Evolutionary conservation across 2,113 vertebrate genomes (phyloP).

Genomic region (Asarcornis scutulata): DNA sequence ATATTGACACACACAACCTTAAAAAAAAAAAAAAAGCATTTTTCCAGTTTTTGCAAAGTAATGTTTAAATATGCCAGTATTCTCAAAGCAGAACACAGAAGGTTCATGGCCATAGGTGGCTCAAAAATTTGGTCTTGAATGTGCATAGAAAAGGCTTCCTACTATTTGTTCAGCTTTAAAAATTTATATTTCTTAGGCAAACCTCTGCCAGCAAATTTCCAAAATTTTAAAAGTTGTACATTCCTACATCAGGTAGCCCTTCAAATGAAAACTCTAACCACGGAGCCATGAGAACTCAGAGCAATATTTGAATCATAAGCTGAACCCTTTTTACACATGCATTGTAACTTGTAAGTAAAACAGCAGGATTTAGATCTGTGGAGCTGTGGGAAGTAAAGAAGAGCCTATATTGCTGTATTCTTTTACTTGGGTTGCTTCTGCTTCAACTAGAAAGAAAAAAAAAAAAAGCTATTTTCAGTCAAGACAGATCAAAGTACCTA

Average conservation of each 20-base stretch:
- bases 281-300: neutral
- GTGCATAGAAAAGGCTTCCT: neutral
- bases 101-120: neutral
- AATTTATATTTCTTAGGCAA: neutral
- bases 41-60: neutral
- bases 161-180: neutral
- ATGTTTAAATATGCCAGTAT: accelerated
- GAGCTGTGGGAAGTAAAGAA: neutral
- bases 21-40: neutral
- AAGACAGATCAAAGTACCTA: neutral
- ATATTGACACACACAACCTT: neutral
- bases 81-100: neutral
- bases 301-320: neutral
- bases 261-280: neutral
- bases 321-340: neutral
- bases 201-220: neutral
- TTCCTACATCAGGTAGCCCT: neutral
- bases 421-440: neutral
- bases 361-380: neutral
- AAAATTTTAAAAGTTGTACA: neutral
- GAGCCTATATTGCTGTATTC: neutral
- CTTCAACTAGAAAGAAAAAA: neutral
- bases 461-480: neutral
- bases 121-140: neutral
- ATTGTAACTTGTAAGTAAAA: neutral